These are phyloP conservation scores for Galbula dea DNA, from an alignment of 2,113 vertebrate species.

Conservation along the genomic window DNA sequence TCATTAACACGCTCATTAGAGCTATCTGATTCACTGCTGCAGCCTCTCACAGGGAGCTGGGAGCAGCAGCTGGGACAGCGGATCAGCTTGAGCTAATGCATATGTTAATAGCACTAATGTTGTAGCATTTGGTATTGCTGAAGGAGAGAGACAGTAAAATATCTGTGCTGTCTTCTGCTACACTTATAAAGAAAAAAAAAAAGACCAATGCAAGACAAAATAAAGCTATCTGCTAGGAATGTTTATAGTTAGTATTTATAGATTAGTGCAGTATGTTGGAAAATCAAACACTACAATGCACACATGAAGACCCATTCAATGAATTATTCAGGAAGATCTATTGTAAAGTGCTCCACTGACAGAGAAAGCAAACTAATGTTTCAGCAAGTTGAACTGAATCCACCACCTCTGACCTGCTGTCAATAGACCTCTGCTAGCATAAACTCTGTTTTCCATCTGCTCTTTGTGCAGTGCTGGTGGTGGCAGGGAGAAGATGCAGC, in stretches of 20 bases:
- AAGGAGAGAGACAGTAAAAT: conserved; percentile 48
- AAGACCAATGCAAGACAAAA: not conserved
- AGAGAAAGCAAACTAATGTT: not conserved
- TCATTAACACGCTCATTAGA: conserved; percentile 73
- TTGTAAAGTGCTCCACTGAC: not conserved
- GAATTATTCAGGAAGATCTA: conserved; percentile 35
- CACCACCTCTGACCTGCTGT: not conserved
- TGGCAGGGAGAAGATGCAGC: not conserved
- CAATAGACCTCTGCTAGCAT: not conserved
- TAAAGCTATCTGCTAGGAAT: conserved; percentile 38
- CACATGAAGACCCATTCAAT: not conserved
- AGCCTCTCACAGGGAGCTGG: conserved; percentile 20
- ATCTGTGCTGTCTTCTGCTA: conserved; percentile 22
- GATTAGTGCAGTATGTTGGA: conserved; percentile 18
- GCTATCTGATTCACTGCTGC: conserved; percentile 55
- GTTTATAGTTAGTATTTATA: conserved; percentile 60
- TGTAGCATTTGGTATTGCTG: conserved; percentile 52
- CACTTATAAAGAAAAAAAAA: not conserved
- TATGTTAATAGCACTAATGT: conserved; percentile 64
- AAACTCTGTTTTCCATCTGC: not conserved
- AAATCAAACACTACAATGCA: not conserved
- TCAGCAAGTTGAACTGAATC: not conserved
- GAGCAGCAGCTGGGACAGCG: conserved; percentile 35
- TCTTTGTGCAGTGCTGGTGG: not conserved
- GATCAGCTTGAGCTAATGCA: conserved; percentile 22